Evolutionary conservation across 2,888 invertebrate species (phyloP), one percentile per base, ranked within the genome.

Genomic region (Cantharis lateralis): DNA sequence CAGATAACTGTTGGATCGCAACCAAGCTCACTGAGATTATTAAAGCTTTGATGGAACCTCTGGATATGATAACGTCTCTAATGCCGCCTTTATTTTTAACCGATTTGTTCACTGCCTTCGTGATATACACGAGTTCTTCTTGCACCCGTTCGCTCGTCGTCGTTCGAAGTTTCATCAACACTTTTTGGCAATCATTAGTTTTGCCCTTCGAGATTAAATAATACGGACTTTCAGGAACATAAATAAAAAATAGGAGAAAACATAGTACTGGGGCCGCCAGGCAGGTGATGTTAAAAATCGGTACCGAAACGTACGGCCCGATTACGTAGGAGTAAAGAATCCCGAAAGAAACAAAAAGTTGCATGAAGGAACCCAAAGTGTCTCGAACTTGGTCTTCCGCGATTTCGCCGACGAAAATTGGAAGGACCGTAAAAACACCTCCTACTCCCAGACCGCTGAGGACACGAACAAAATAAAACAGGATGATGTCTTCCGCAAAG

Each of bases 381-480:
- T 97, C 97, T 80, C 97, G 90, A 13, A 93, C 91, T 26, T 93
- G 92, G 77, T 94, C 93, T 89, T 95, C 93, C 4, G 96, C 92
- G 68, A 96, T 94, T 88, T 97, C 97, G 62, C 95, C 95, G 77
- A 96, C 92, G 88, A 97, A 97, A 91, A 96, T 95, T 0, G 97
- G 96, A 0, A 93, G 91, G 0, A 93, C 92, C 0, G 94, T 93
- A 88, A 93, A 94, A 13, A 93, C 88, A 84, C 93, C 92, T 0
- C 94, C 93, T 0, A 93, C 91, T 0, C 91, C 92, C 0, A 94
- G 84, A 68, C 95, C 95, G 28, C 87, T 87, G 4, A 91, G 76
- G 62, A 90, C 84, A 77, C 91, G 86, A 9, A 89, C 88, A 0
- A 85, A 80, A 79, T 87, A 89, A 64, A 85, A 84, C n/a, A 84